Evolutionary conservation across 2,797 vertebrate species (phyloP), one percentile per base, ranked within the genome.

Genomic region (Threskiornis aethiopicus): DNA sequence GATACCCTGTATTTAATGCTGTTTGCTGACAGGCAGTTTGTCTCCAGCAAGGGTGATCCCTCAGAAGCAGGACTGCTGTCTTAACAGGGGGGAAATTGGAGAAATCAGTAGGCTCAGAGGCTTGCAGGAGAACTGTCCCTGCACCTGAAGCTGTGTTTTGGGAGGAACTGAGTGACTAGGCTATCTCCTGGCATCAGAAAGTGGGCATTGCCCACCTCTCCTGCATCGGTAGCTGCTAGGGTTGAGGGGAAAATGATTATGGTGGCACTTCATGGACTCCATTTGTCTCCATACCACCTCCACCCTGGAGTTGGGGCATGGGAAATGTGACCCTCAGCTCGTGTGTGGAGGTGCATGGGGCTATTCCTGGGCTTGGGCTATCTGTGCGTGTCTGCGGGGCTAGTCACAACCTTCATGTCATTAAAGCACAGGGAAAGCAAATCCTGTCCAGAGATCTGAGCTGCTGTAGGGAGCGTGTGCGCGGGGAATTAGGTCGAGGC

Each of bases 351-450:
- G 47, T 2, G 8, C 20, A 51, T 22, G 52, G 39, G 67, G 33
- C 55, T 71, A 0, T n/a, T 86, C 78, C 78, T 7, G 26, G 55
- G 75, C 78, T 73, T 3, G 3, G 67, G 57, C 66, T 88, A 6
- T 88, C 78, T 39, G 37, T 69, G 46, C 11, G 1, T 46, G 52
- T 81, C 87, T 81, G 54, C 31, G 5, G 93, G 94, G 86, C 93
- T 76, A 69, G 90, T 96, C 93, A 96, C 86, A 97, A 24, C 84
- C 96, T 96, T 96, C 81, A 93, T 33, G 75, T 96, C 94, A 75
- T 14, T 75, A 89, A 84, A 93, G 78, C 84, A 49, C 61, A 5
- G 46, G 79, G 86, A 85, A 71, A 91, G 90, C 78, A 87, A 94
- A 95, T 89, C 81, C 90, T 75, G 81, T 26, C 75, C 78, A 5